A percentile compares a stretch with the other conserved stretches of the same genome.
Evolutionary conservation across 2,113 vertebrate genomes (phyloP).

Genomic region (Salvelinus fontinalis): DNA sequence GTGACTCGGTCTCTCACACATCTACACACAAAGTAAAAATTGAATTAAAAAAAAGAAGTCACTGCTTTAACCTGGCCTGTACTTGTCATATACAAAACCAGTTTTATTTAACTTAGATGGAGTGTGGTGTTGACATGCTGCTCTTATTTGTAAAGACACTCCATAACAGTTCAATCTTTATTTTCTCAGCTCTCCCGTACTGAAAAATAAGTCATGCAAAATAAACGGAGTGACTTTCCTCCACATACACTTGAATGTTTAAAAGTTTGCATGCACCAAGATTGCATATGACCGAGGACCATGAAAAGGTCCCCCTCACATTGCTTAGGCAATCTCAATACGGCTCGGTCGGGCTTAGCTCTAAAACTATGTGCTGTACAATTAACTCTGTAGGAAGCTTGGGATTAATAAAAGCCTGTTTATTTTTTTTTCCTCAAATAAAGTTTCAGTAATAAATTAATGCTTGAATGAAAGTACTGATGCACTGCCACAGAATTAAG

Average conservation of each 20-base stretch:
- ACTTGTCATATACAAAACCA: conserved; percentile 35
- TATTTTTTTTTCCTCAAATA: conserved; percentile 45
- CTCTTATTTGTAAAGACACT: conserved; percentile 56
- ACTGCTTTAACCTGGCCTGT: conserved; percentile 57
- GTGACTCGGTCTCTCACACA: conserved; percentile 61
- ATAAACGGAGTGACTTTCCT: conserved; percentile 73
- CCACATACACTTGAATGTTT: conserved; percentile 64
- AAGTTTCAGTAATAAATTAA: conserved; percentile 39
- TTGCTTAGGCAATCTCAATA: conserved; percentile 61
- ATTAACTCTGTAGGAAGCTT: conserved; percentile 41
- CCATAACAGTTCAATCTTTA: conserved; percentile 58
- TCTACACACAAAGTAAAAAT: conserved; percentile 28
- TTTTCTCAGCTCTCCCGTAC: conserved; percentile 43
- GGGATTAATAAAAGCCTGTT: conserved; percentile 34
- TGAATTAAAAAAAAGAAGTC: conserved; percentile 68
- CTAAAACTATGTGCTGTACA: conserved; percentile 43
- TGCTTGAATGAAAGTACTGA: conserved; percentile 49
- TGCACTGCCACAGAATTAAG: conserved; percentile 62
- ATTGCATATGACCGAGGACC: conserved; percentile 67
- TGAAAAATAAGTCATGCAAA: conserved; percentile 72
- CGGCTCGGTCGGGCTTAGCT: conserved; percentile 50
- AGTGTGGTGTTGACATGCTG: conserved; percentile 68
- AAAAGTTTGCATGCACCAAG: conserved; percentile 57
- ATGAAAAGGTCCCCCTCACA: conserved; percentile 38
- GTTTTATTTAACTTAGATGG: conserved; percentile 52